Percentiles rank a stretch among this genome's conserved stretches.
phyloP scores from a whole-genome alignment of 2,113 vertebrate species.

The Felis catus region F.catus_Fca126_mat1.0 CM031416.1:118803001-118803500 shows the following conservation, averaged over 20 bases:
- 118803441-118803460: slow-evolving; percentile 50
- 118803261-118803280: slow-evolving; percentile 84
- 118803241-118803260: slow-evolving; percentile 83
- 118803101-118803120: slow-evolving; percentile 90
- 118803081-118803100: slow-evolving; percentile 93
- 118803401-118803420: slow-evolving; percentile 41
- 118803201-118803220: slow-evolving; percentile 67
- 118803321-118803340: slow-evolving; percentile 85
- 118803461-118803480: slow-evolving; percentile 79
- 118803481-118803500: slow-evolving; percentile 70
- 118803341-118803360: slow-evolving; percentile 80
- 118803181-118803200: slow-evolving; percentile 33
- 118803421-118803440: slow-evolving; percentile 70
- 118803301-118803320: slow-evolving; percentile 85
- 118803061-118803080: slow-evolving; percentile 97
- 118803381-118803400: slow-evolving; percentile 63
- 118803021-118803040: slow-evolving; percentile 90
- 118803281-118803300: slow-evolving; percentile 82
- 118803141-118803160: slow-evolving; percentile 92
- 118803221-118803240: slow-evolving; percentile 69
- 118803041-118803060: slow-evolving; percentile 91
- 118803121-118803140: slow-evolving; percentile 93
- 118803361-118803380: slow-evolving; percentile 67
- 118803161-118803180: slow-evolving; percentile 94
- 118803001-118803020: slow-evolving; percentile 87